A percentile compares a stretch with the other conserved stretches of the same genome.
Evolutionary conservation across 2,113 vertebrate genomes (phyloP).

Genomic region (Nipponia nippon): DNA sequence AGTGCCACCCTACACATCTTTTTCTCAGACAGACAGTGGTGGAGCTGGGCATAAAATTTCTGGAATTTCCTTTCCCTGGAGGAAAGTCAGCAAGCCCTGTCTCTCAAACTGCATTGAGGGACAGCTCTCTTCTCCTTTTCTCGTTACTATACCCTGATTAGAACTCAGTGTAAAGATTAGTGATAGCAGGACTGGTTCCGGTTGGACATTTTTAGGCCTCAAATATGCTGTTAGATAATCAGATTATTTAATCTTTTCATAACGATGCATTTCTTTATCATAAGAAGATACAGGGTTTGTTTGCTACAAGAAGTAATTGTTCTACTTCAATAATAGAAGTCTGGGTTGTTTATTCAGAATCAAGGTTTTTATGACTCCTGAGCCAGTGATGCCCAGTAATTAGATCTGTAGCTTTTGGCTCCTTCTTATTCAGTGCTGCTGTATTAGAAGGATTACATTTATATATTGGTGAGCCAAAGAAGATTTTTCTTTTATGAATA

Average conservation of each 20-base stretch:
- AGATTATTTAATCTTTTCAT: conserved; percentile 45
- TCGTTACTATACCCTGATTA: background rate
- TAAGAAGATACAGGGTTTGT: background rate
- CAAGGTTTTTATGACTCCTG: conserved; percentile 21
- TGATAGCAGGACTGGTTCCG: background rate
- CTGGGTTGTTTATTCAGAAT: background rate
- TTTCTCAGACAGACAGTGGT: background rate
- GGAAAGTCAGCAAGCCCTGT: background rate
- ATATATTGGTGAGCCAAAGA: conserved; percentile 11
- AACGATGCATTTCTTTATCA: background rate
- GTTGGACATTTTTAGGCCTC: conserved; percentile 7
- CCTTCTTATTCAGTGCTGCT: background rate
- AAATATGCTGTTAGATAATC: conserved; percentile 17
- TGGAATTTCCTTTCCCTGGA: background rate
- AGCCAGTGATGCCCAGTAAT: conserved; percentile 40
- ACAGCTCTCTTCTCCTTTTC: background rate
- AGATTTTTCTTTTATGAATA: conserved; percentile 57
- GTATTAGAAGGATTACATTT: conserved; percentile 42
- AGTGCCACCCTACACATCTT: background rate
- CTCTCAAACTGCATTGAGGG: background rate
- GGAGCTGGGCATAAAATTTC: background rate
- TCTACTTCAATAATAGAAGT: conserved; percentile 2
- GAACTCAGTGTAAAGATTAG: conserved; percentile 15
- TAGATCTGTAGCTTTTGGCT: conserved; percentile 23
- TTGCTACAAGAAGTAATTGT: conserved; percentile 5